Base-by-base conservation (phyloP, 2,888 invertebrate species). In the Perizoma flavofasciatum region DNA sequence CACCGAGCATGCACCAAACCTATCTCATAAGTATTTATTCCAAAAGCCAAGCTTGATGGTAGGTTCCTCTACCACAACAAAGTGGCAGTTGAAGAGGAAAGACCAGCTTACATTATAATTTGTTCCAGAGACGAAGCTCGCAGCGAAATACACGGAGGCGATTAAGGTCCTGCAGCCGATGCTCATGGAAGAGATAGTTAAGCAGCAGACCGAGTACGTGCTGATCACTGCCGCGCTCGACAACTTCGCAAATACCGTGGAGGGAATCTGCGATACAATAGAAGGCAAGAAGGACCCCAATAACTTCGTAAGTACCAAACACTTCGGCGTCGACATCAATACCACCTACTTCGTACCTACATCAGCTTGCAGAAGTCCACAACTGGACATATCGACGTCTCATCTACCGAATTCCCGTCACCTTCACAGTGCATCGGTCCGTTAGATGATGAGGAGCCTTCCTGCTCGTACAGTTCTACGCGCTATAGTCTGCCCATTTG, bases 201-300 rank as follows among this genome's bases (percentile, higher is more conserved):
- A 45, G 4, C 62, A 55, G 49, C 51, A 56, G 33, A 34, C 39
- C 5, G 52, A 53, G n/a, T 57, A 57, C 4, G 32, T 53, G 7
- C 52, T 65, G 44, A 57, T 65, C 22, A 33, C 57, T 0, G 54
- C 54, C 0, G 59, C 50, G n/a, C 43, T 65, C 22, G 55, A 60
- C 10, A 48, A 62, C 44, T 65, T 65, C 40, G 65, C 65, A 0
- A 41, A 59, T 41, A 57, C 56, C 6, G 46, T 65, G 9, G 45
- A 48, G 41, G 39, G 46, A 2, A 55, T 65, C 34, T 59, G 39
- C 5, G 59, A 54, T 22, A 45, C 40, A 1, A 9, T 57, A 4
- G 62, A 65, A 44, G 59, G 59, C n/a, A 52, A 49, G 40, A 5
- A 4, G 6, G 43, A 51, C 4, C 37, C 45, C 22, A 47, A 34